Percentiles rank a stretch among this genome's conserved stretches.
phyloP scores from a whole-genome alignment of 2,797 vertebrate species.

The Myotis findleyi region DNA sequence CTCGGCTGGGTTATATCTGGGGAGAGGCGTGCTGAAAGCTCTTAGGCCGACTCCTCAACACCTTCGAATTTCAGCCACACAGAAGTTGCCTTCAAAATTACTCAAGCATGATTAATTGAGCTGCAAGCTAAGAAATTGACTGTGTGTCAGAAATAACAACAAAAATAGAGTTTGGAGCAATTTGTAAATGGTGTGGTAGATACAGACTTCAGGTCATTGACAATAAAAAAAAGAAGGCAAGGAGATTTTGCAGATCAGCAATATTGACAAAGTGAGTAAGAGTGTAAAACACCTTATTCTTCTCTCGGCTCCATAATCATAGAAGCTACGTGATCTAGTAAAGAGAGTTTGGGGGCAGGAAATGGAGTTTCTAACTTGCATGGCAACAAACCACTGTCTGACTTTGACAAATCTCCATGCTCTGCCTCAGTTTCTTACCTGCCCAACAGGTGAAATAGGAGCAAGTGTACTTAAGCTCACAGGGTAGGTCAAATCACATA shows the following conservation, averaged over 20 bases:
- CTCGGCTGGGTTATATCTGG: background rate
- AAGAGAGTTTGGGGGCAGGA: background rate
- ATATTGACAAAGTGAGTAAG: background rate
- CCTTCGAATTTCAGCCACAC: slow-evolving; percentile 5
- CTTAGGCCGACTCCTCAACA: background rate
- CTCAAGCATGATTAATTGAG: slow-evolving; percentile 48
- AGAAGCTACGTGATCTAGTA: background rate
- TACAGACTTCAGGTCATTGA: background rate
- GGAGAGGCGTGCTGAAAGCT: slow-evolving; percentile 31
- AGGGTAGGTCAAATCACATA: background rate
- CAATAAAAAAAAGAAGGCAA: background rate
- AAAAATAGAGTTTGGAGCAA: slow-evolving; percentile 40
- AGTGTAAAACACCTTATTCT: background rate
- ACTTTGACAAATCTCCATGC: background rate
- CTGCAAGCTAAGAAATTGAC: background rate
- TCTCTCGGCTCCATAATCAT: background rate
- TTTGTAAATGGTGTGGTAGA: background rate
- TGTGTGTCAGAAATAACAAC: slow-evolving; percentile 36
- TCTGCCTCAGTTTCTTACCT: slow-evolving; percentile 6
- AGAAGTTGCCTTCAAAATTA: slow-evolving; percentile 45
- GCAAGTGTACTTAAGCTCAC: background rate
- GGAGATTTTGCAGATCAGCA: background rate
- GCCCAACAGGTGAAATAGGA: background rate
- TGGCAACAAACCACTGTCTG: background rate
- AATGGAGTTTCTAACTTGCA: background rate